Base-by-base conservation (phyloP, 2,797 vertebrate species). In the Spea hammondii region DNA sequence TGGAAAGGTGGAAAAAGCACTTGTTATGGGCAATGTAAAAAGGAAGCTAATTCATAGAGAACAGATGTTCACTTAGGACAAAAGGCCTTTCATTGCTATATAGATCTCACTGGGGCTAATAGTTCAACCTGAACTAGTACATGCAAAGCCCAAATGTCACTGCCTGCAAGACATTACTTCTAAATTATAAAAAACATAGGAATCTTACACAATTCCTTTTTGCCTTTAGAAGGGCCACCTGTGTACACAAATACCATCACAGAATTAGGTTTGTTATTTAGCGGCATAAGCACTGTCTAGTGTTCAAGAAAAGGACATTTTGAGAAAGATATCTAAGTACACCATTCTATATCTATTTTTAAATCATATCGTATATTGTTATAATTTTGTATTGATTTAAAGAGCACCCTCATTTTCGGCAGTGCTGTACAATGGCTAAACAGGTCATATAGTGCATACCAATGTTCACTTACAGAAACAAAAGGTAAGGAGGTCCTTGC, bases 91-190 rank as follows among this genome's bases (percentile, higher is more conserved):
- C 75, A 77, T 45, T 53, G 77, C 12, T 5, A 6, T 8, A 70
- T 72, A 85, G 8, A 67, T 0, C 46, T 60, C 44, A 50, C 57
- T 1, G 74, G 79, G 70, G 76, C 78, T 76, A 72, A 57, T 74
- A 60, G 69, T 44, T 49, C 0, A 47, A 83, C 79, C 17, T 55
- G 74, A 83, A 75, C 44, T 82, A 77, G 76, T 67, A 83, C 85
- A 80, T 12, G 46, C 54, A 74, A 72, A 67, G 57, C 70, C 68
- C 81, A 85, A 83, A 83, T 77, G 68, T 82, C 83, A 84, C 4
- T 65, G 68, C n/a, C 70, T 79, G 65, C n/a, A 82, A 71, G n/a
- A 85, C 83, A 84, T 4, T 81, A 70, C 75, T 71, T 67, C 55
- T 50, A 50, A 83, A 67, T 69, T 47, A 82, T 14, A 84, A 4